These are phyloP conservation scores for Leguminivora glycinivorella DNA, from an alignment of 1,140 invertebrate genomes.

Conservation along the genomic window DNA sequence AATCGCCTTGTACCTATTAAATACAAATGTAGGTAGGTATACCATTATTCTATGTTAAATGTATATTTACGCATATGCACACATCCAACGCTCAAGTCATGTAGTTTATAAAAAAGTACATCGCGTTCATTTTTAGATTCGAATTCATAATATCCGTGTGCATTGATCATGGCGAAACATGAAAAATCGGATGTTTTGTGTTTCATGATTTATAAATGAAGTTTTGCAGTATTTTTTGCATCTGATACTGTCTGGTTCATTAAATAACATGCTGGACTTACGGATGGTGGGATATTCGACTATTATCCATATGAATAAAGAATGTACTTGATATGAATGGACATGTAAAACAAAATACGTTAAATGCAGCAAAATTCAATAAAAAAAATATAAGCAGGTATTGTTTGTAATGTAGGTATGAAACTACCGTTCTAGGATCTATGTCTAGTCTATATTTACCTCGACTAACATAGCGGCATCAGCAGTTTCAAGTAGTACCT, in stretches of 20 bases:
- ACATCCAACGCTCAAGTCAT: background rate
- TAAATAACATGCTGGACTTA: background rate
- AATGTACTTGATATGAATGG: background rate
- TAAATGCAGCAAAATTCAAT: background rate
- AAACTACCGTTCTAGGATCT: background rate
- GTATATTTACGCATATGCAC: background rate
- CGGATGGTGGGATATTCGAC: background rate
- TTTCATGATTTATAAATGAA: background rate
- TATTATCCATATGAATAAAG: background rate
- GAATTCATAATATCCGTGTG: conserved; percentile 3
- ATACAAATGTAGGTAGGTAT: too few species aligned
- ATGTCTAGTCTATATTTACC: conserved; percentile 19
- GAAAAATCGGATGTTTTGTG: background rate
- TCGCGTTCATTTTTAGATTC: background rate
- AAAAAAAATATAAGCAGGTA: background rate
- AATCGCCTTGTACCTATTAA: too few species aligned
- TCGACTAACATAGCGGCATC: conserved; percentile 26
- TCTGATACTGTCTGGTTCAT: background rate
- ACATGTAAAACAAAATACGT: background rate
- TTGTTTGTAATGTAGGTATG: background rate
- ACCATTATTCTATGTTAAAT: background rate
- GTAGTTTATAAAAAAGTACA: background rate
- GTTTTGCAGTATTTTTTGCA: conserved; percentile 1
- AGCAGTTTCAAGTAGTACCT: conserved; percentile 26
- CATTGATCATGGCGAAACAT: conserved; percentile 9